Evolutionary conservation across 1,140 invertebrate species (phyloP), one percentile per base, ranked within the genome.

Genomic region (Lasioglossum baleicum): DNA sequence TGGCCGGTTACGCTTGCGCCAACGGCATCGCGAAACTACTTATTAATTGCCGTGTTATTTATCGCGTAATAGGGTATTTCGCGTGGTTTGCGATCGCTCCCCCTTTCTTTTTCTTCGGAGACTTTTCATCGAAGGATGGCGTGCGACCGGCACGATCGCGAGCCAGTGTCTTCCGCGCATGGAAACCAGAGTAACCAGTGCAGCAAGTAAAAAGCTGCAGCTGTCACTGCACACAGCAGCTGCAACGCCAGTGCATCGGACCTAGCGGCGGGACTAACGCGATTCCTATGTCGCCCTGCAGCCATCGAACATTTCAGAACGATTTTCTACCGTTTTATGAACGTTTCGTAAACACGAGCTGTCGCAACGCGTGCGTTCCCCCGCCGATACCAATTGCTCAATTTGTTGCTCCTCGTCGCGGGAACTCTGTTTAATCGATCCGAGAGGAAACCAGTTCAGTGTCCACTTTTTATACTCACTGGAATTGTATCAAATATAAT

Each of bases 101-200:
- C 20, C 35, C 20, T 17, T 35, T 26, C 65, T 26, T 79, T 66
- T 65, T 73, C 72, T 70, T 35, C 65, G 8, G 8, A 4, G 8
- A n/a, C 5, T 79, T 65, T 73, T 79, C 66, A 73, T 66, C 61
- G 22, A 51, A 15, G 35, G 15, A 44, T n/a, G 76, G 60, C 76
- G 70, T 79, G 70, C 61, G 76, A 79, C 69, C 40, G 5, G 70
- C 69, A 58, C 68, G 58, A 71, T 71, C 75, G 60, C 20, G 3
- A 60, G 31, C 70, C 61, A 8, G 76, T 53, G 15, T 79, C 60
- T 79, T 79, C 76, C 76, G 76, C 76, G 61, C 79, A 81, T 81
- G 73, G 74, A 81, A 81, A 81, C 79, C 79, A 81, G 79, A 81
- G 79, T 81, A 81, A 81, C 79, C 79, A 81, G 79, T 81, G 79